Base-by-base conservation (phyloP, 2,113 vertebrate genomes). In the Centrocercus urophasianus region DNA sequence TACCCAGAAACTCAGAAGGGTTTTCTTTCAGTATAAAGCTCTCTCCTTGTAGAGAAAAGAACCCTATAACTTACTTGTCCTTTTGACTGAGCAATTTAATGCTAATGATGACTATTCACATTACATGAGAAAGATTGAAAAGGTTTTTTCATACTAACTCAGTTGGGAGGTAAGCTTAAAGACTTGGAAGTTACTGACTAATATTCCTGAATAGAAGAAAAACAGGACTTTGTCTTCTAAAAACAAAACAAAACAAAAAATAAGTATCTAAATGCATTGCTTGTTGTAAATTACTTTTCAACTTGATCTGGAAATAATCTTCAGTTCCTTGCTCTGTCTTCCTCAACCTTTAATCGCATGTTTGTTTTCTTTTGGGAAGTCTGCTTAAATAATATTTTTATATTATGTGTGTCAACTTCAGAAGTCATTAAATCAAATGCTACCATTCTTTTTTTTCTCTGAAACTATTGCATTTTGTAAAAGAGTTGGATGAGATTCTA, bases 111-210 rank as follows among this genome's bases (percentile, higher is more conserved):
- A 32, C 4, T 86, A 82, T 63, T 82, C 18, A 18, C 56, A 59
- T 57, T 70, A 57, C 59, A 86, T 79, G n/a, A 27, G 76, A 95
- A 92, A 79, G 19, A 13, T 83, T 76, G 45, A 66, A 82, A 86
- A 4, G 24, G 0, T 25, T 30, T 72, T 80, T 50, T 28, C 38
- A 78, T 38, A 70, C 43, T 63, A 40, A 83, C 24, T 83, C 18
- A 20, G 14, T 69, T 20, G 52, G 74, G 21, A 86, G 34, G 6
- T 43, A 76, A 79, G 10, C 70, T 36, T 72, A 76, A 87, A 91
- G 48, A 32, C 32, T 76, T 87, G 30, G 40, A 94, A 85, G 16
- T 67, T 75, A 71, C 40, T 84, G 54, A 13, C 24, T 15, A 72
- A 14, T 47, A 42, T 73, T 87, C 43, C 27, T 36, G 36, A 69